phyloP scores from a whole-genome alignment of 2,888 invertebrate genomes.

The Campopleginae sp. region DNA sequence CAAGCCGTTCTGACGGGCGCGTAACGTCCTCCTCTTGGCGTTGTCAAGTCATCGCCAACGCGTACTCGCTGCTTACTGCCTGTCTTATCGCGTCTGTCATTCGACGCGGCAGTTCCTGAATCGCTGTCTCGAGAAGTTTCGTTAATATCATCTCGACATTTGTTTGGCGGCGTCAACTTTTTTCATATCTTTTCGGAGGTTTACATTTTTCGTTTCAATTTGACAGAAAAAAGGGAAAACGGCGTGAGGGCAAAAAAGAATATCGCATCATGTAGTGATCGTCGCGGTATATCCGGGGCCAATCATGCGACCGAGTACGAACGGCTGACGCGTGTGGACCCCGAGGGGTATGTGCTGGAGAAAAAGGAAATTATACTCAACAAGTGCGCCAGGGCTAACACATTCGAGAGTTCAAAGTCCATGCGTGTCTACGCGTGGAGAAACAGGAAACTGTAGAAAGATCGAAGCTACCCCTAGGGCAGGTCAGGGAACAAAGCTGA shows the following conservation, averaged over 20 bases:
- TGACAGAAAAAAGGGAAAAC: background rate
- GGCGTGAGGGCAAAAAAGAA: background rate
- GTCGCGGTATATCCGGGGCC: constrained; percentile 31
- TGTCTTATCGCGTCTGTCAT: constrained; percentile 43
- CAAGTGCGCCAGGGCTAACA: background rate
- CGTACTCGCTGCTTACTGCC: constrained; percentile 8
- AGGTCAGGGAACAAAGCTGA: constrained; percentile 57
- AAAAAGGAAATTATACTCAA: constrained; percentile 18
- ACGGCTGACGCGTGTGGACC: constrained; percentile 28
- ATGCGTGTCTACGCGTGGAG: constrained; percentile 59
- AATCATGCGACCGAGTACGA: constrained; percentile 54
- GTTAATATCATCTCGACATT: background rate
- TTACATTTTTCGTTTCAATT: no score
- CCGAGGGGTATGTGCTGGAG: constrained; percentile 47
- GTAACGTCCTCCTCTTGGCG: constrained; percentile 60
- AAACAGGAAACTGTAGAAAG: background rate
- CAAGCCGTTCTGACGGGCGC: constrained; percentile 65
- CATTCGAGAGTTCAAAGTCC: constrained; percentile 32
- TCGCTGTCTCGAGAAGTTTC: background rate
- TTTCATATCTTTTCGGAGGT: background rate
- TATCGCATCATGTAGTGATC: constrained; percentile 61
- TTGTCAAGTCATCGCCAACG: constrained; percentile 24
- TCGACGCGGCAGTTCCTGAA: background rate
- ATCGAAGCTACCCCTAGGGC: constrained; percentile 54
- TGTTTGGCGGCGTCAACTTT: background rate